phyloP scores from a whole-genome alignment of 2,113 vertebrate species.

The Cyphomyrus plagiostoma region DNA sequence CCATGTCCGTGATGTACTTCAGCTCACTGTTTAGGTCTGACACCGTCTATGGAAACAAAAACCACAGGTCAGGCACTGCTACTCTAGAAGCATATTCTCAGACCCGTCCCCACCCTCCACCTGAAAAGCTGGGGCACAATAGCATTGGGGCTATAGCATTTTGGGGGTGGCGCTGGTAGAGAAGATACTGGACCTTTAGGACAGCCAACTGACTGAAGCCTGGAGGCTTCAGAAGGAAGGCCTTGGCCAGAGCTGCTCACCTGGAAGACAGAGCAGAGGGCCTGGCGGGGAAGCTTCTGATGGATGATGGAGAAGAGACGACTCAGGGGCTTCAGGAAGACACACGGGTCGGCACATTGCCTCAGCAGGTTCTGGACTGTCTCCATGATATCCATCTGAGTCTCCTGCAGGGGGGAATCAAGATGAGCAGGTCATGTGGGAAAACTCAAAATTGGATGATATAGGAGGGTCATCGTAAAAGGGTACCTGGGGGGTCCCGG shows the following conservation, averaged over 20 bases:
- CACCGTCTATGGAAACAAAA: constrained; percentile 62
- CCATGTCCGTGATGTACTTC: constrained; percentile 75
- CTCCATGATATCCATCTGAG: constrained; percentile 82
- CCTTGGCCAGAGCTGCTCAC: constrained; percentile 74
- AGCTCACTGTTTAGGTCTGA: constrained; percentile 74
- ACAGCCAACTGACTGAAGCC: neutral
- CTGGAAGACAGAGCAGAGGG: constrained; percentile 80
- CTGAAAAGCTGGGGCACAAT: neutral
- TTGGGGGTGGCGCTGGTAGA: neutral
- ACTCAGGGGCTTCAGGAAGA: constrained; percentile 79
- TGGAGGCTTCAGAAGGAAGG: neutral
- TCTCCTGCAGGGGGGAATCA: constrained; percentile 61
- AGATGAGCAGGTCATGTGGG: neutral
- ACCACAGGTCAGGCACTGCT: neutral
- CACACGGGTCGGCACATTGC: constrained; percentile 64
- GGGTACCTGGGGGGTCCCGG: constrained; percentile 67
- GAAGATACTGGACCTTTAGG: neutral
- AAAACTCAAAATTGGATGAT: neutral
- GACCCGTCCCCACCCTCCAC: neutral
- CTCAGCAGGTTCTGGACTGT: constrained; percentile 85
- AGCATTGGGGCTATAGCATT: neutral
- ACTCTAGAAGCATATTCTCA: neutral
- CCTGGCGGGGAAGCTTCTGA: constrained; percentile 77
- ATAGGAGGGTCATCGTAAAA: neutral
- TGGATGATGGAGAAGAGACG: constrained; percentile 83